Evolutionary conservation across 2,888 invertebrate species (phyloP).

Genomic region (Serripes groenlandicus): DNA sequence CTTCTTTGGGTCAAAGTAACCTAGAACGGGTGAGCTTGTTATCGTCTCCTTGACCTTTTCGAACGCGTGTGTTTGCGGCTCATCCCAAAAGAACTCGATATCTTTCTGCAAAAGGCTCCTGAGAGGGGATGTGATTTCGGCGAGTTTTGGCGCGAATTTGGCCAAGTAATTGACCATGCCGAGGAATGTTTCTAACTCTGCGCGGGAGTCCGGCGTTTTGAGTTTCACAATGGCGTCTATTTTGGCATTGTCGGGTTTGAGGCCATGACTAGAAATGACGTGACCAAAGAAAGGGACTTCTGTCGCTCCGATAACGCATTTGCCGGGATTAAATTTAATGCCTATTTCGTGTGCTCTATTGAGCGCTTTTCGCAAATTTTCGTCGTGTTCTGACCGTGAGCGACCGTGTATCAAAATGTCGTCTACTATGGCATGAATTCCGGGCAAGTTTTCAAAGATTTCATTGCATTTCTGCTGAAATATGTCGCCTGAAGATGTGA

Average conservation of each 20-base stretch:
- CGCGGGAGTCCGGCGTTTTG: neutral
- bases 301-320: neutral
- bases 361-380: slow-evolving; percentile 27
- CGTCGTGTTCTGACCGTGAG: slow-evolving; percentile 38
- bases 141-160: too few species aligned
- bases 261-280: slow-evolving; percentile 1
- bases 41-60: slow-evolving; percentile 15
- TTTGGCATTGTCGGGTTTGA: slow-evolving; percentile 9
- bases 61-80: slow-evolving; percentile 14
- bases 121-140: slow-evolving; percentile 35
- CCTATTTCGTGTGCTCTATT: neutral
- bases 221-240: neutral
- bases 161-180: slow-evolving; percentile 10
- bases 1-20: neutral
- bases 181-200: slow-evolving; percentile 14
- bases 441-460: slow-evolving; percentile 36
- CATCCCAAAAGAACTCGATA: slow-evolving; percentile 29
- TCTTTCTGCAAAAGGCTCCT: slow-evolving; percentile 25
- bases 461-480: too few species aligned
- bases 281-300: slow-evolving; percentile 16
- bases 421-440: slow-evolving; percentile 35
- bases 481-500: too few species aligned
- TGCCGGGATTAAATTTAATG: neutral
- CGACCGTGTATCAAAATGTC: slow-evolving; percentile 42
- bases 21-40: neutral